These are phyloP conservation scores for Pachyrhynchus sulphureomaculatus DNA, from an alignment of 1,140 invertebrate species.

Conservation along the genomic window DNA sequence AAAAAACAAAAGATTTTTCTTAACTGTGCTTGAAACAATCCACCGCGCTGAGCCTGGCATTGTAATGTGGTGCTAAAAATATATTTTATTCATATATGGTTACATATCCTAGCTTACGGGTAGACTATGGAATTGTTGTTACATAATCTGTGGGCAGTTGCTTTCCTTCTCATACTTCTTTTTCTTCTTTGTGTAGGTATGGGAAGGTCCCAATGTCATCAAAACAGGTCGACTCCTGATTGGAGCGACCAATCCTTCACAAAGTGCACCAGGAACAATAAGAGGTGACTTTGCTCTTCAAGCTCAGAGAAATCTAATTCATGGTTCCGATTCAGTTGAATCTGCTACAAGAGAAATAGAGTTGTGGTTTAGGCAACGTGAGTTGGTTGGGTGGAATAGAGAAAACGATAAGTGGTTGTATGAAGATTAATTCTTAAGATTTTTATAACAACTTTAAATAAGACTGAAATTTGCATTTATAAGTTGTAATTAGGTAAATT, in stretches of 20 bases:
- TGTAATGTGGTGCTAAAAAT: too few relatives aligned
- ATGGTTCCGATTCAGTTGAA: constrained; percentile 94
- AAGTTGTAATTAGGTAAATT: too few relatives aligned
- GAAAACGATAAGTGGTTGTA: constrained; percentile 57
- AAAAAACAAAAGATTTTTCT: too few relatives aligned
- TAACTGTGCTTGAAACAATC: too few relatives aligned
- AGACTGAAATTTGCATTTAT: too few relatives aligned
- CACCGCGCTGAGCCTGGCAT: too few relatives aligned
- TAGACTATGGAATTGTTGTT: too few relatives aligned
- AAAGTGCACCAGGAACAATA: constrained; percentile 84
- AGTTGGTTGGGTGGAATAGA: constrained; percentile 80
- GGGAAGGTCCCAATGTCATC: constrained; percentile 93
- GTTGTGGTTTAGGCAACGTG: constrained; percentile 92
- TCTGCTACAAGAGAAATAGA: constrained; percentile 93
- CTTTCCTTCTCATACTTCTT: too few relatives aligned
- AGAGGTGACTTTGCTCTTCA: constrained; percentile 94
- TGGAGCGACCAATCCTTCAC: constrained; percentile 94
- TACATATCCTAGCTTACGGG: too few relatives aligned
- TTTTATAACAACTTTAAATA: too few relatives aligned
- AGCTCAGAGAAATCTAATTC: constrained; percentile 92
- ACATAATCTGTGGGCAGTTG: too few relatives aligned
- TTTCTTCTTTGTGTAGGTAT: constrained; percentile 57
- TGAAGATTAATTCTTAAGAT: not conserved
- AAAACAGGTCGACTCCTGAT: constrained; percentile 93
- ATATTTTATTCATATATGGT: too few relatives aligned